A percentile compares a stretch with the other conserved stretches of the same genome.
Evolutionary conservation across 2,797 vertebrate species (phyloP).

Genomic region (Leuciscus waleckii): DNA sequence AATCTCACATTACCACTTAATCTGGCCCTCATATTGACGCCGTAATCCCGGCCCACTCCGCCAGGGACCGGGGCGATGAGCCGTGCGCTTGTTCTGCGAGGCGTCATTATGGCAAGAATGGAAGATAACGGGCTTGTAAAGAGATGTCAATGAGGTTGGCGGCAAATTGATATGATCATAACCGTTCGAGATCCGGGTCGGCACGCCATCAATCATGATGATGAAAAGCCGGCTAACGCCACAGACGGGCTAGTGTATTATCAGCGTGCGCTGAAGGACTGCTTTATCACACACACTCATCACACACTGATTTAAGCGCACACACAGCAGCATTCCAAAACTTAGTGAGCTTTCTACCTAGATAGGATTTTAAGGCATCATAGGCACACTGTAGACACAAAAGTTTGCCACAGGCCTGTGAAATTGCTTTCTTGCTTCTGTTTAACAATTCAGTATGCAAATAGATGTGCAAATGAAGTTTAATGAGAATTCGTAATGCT

Average conservation of each 20-base stretch:
- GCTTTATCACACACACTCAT: constrained; percentile 27
- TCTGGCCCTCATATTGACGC: constrained; percentile 74
- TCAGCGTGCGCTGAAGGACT: constrained; percentile 69
- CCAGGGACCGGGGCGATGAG: constrained; percentile 39
- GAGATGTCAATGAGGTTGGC: constrained; percentile 70
- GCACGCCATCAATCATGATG: constrained; percentile 76
- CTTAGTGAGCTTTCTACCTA: neutral
- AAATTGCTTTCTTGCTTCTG: neutral
- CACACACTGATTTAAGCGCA: constrained; percentile 29
- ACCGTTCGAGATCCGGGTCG: constrained; percentile 76
- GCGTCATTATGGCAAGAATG: constrained; percentile 70
- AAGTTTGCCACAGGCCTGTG: neutral
- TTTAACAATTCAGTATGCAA: neutral
- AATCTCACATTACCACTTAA: constrained; percentile 81
- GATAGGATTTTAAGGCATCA: neutral
- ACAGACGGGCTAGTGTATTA: constrained; percentile 55
- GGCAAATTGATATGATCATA: constrained; percentile 80
- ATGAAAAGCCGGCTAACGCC: constrained; percentile 71
- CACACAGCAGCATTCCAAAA: neutral
- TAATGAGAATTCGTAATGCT: neutral
- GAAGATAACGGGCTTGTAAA: constrained; percentile 68
- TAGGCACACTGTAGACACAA: neutral
- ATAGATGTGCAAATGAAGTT: neutral
- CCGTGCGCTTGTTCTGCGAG: constrained; percentile 19
- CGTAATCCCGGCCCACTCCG: constrained; percentile 58